These are phyloP conservation scores for Parazoanthus atlanticus DNA, from an alignment of 92 coral and sea anemone genomes.

Conservation along the genomic window DNA sequence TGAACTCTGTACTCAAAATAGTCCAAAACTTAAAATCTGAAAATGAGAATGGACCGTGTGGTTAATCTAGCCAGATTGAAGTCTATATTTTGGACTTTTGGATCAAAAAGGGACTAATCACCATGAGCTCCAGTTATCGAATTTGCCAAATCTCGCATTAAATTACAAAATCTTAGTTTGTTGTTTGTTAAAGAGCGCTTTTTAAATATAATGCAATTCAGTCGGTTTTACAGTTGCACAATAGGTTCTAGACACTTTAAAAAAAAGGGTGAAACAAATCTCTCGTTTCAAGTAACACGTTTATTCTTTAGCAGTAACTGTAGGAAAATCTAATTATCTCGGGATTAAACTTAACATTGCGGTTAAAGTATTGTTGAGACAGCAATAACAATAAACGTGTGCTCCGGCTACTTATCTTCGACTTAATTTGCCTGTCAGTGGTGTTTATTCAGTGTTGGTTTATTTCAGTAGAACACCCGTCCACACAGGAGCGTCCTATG, in stretches of 20 bases:
- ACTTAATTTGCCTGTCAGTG: conserved; percentile 1
- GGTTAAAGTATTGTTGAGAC: background rate
- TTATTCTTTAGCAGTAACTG: conserved; percentile 4
- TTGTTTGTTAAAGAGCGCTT: background rate
- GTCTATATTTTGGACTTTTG: too few species aligned
- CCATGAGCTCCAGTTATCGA: background rate
- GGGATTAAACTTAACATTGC: conserved; percentile 11
- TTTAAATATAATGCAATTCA: background rate
- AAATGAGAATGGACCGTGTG: too few species aligned
- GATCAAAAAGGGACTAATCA: background rate
- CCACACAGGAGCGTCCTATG: background rate
- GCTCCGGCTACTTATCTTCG: background rate
- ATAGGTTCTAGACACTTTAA: background rate
- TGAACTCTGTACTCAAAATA: too few species aligned
- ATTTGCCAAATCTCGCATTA: background rate
- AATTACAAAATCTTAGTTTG: background rate
- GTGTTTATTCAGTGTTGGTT: background rate
- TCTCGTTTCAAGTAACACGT: background rate
- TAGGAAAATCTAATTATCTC: background rate
- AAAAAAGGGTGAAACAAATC: background rate
- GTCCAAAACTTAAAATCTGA: too few species aligned
- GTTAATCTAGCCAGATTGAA: too few species aligned
- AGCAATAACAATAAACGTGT: conserved; percentile 4
- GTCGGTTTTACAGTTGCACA: background rate
- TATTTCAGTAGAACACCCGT: conserved; percentile 16